Evolutionary conservation across 2,888 invertebrate species (phyloP), one percentile per base, ranked within the genome.

Genomic region (Nomada lathburiana): DNA sequence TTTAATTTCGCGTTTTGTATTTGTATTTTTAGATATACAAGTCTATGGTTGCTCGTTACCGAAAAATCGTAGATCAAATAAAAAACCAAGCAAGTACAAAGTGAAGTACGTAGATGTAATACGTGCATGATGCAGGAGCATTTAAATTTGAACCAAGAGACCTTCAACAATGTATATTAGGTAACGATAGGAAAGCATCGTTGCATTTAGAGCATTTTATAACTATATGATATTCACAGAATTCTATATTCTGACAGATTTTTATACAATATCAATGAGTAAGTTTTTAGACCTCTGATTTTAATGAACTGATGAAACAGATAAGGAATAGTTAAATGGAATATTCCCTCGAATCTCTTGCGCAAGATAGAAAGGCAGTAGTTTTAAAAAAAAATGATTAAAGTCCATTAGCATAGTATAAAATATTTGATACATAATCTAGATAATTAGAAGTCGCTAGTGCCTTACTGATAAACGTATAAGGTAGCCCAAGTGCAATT

Each of bases 1-100:
- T 29, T 18, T 2, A 4, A 23, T 20, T 57, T 1, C 29, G 18
- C 13, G 2, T 26, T 16, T 36, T n/a, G 29, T 29, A 29, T 76
- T 26, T 23, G 18, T 23, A 53, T 63, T 93, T 90, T 64, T 94
- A 95, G 88, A 96, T 97, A 86, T 98, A 98, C 93, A 94, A 94
- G 57, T 96, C 97, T 0, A 97, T 97, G 97, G 92, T 97, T 26
- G 92, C 94, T 2, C 95, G 97, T 76, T 97, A 97, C 94, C 94
- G 96, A 44, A 95, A 94, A 80, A 79, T 89, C 2, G 29, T 88
- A 47, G 72, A 85, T n/a, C 62, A 81, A 26, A 77, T 88, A 60
- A 57, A 74, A 55, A 86, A 80, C 23, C 83, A 88, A 16, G 23
- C 16, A 52, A 82, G 52, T 52, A 76, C 67, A 52, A 76, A 83